Conservation (phyloP, 2,797 vertebrate genomes). For the Benthosema pterotum region DNA sequence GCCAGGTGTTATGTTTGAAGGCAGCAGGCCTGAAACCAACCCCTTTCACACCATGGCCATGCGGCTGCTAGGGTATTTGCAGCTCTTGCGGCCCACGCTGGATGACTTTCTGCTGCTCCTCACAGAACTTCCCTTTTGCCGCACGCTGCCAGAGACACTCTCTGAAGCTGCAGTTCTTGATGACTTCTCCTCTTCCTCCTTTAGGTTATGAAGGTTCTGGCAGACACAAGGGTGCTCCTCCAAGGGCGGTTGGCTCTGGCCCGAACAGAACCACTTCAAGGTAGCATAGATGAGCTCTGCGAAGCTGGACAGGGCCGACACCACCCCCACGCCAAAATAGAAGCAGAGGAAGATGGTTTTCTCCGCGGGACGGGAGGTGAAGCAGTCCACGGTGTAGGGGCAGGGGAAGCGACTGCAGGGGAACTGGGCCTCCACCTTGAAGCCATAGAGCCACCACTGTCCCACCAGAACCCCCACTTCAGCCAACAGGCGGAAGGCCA, state of each 20-base stretch:
- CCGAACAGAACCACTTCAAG: conserved; percentile 56
- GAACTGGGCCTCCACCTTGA: conserved; percentile 85
- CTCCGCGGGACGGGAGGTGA: conserved; percentile 91
- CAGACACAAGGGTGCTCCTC: conserved; percentile 22
- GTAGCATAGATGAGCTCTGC: conserved; percentile 77
- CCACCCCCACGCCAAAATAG: conserved; percentile 87
- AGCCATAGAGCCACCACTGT: conserved; percentile 88
- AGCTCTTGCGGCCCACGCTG: conserved; percentile 11
- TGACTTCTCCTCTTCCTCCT: conserved; percentile 2
- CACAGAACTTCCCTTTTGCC: conserved; percentile 23
- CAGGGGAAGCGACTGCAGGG: conserved; percentile 85
- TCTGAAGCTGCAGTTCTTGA: fast-evolving
- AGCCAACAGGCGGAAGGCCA: conserved; percentile 82
- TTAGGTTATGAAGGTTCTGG: conserved; percentile 40
- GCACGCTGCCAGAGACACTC: background rate
- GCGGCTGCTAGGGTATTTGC: conserved; percentile 31
- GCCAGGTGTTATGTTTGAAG: too few relatives aligned
- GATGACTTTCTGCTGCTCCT: conserved; percentile 36
- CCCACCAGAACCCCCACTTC: conserved; percentile 85
- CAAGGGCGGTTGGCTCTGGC: fast-evolving
- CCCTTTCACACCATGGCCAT: conserved; percentile 47
- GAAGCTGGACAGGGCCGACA: conserved; percentile 84
- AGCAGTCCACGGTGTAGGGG: conserved; percentile 91
- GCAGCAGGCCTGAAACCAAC: background rate
- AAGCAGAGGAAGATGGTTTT: conserved; percentile 92